Evolutionary conservation across 37 sponge, comb jelly and placozoan genomes (phyloP), one percentile per base, ranked within the genome.

Genomic region (Chondrilla cf. caribensis): DNA sequence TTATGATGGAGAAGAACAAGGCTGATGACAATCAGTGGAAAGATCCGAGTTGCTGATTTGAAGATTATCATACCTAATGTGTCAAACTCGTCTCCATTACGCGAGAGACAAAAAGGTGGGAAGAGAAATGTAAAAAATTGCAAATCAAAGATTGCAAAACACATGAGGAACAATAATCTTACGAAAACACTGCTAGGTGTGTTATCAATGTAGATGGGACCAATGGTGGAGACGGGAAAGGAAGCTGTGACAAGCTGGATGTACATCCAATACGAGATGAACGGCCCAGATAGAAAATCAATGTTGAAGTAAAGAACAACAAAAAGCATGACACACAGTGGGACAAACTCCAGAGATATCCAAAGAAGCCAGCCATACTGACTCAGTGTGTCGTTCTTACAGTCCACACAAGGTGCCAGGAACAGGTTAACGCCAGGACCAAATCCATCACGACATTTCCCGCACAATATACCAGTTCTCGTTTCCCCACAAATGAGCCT

Each of bases 341-440:
- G 76, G 44, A 73, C 41, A 73, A 39, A 32, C 36, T 73, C 76
- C 76, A 73, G 44, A 5, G 36, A n/a, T 22, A 73, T 37, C 76
- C 76, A 73, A 7, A 73, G 44, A 17, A 73, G 44, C 76, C 76
- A 73, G 21, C 76, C 76, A 37, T 39, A n/a, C 43, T 42, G 41
- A 42, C 76, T 73, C 76, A 73, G 44, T 14, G 41, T 19, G 43
- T 73, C 76, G 18, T 32, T 73, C 6, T 32, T 24, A 73, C 76
- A 73, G 44, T 73, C 41, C 44, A 73, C 76, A 39, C 76, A 73
- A 39, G 24, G 44, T 1, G 76, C 8, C 2, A 73, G 24, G 72
- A 70, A 70, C n/a, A 73, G 76, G 24, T 73, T 73, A 37, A 73
- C 76, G 2, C 76, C 76, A 36, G 76, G 76, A 19, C 76, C 76